Evolutionary conservation across 2,797 vertebrate species (phyloP), one percentile per base, ranked within the genome.

Genomic region (Rhyacichthys aspro): DNA sequence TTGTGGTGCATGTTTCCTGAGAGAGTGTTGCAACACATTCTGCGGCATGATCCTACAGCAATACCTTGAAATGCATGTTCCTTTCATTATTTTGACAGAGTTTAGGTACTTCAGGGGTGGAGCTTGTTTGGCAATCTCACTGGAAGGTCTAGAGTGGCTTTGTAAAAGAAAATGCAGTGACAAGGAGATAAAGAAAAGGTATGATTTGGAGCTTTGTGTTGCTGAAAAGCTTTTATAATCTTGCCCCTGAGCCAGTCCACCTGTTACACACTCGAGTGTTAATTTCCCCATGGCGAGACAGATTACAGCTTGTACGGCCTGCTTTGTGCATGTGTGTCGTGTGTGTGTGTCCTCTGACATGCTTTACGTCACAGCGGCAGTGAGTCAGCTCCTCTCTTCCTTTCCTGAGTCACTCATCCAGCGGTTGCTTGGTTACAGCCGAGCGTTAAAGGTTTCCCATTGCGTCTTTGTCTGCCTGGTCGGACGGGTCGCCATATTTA

Each of bases 221-320:
- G 53, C 78, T 59, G 23, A 92, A 92, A 91, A 85, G 90, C 5
- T 78, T 90, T 74, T 90, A 89, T 37, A 87, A 91, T 67, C 92
- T 90, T 73, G 66, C 75, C 53, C 82, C 78, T 62, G 89, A 93
- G 14, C 91, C 92, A 43, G 58, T 90, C 19, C 88, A 91, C 82
- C 91, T 96, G 73, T 94, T 93, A 54, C 83, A 95, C 79, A 83
- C 76, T 57, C 82, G 93, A 15, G 93, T 94, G 66, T 89, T 95
- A 79, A 92, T 88, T 76, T 93, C 92, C 3, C 91, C 80, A 70
- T 89, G 94, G 91, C 80, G 84, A 93, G 88, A 69, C 81, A 89
- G 72, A 90, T 92, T 50, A 94, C 90, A 54, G 91, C 90, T 74
- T 92, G 90, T 86, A 54, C 11, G 68, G 23, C 55, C 74, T 72